A percentile compares a stretch with the other conserved stretches of the same genome.
phyloP scores from a whole-genome alignment of 1,140 invertebrate species.

The Eriosoma lanigerum region DNA sequence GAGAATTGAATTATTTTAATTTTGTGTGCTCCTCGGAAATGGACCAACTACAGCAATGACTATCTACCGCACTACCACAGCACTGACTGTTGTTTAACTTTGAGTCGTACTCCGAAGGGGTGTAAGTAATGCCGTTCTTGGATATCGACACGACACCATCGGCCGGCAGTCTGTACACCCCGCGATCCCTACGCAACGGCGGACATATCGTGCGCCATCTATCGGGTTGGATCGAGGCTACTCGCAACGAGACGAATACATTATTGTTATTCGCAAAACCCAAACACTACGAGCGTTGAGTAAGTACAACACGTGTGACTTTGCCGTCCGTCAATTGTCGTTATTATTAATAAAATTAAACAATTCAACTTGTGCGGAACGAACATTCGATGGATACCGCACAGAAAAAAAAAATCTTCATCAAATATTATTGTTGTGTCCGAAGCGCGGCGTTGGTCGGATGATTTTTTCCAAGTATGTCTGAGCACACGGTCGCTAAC shows the following conservation, averaged over 20 bases:
- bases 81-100: not conserved
- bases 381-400: too few species aligned
- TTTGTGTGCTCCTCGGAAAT: too few species aligned
- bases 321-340: too few species aligned
- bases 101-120: not conserved
- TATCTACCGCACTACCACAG: not conserved
- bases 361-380: too few species aligned
- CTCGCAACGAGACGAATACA: not conserved
- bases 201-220: constrained; percentile 3
- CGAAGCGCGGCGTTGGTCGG: not conserved
- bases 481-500: not conserved
- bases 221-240: not conserved
- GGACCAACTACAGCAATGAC: too few species aligned
- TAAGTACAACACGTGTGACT: not conserved
- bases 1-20: too few species aligned
- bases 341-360: too few species aligned
- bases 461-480: not conserved
- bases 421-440: too few species aligned
- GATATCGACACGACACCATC: constrained; percentile 32
- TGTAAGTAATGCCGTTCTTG: not conserved
- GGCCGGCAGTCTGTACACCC: not conserved
- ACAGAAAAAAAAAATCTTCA: too few species aligned
- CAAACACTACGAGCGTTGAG: too few species aligned
- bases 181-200: not conserved
- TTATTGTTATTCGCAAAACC: not conserved